A percentile compares a stretch with the other conserved stretches of the same genome.
phyloP scores from a whole-genome alignment of 2,797 vertebrate species.

The Epinephelus malabaricus region DNA sequence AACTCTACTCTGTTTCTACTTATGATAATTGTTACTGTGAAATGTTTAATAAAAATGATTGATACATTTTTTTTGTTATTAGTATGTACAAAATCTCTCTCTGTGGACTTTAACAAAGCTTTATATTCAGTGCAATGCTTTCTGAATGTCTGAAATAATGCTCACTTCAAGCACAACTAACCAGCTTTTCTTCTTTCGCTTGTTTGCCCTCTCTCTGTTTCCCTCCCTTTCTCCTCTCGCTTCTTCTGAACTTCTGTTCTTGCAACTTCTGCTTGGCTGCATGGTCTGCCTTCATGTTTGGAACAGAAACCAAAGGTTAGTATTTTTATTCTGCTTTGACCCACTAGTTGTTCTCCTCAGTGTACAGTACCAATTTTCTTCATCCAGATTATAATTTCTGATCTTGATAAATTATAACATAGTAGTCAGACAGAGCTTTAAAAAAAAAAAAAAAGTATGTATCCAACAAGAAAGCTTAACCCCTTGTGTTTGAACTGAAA shows the following conservation, averaged over 20 bases:
- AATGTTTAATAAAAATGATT: conserved; percentile 5
- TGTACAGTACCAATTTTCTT: background rate
- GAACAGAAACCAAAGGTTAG: conserved; percentile 79
- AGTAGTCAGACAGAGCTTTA: background rate
- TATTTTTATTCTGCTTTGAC: conserved; percentile 4
- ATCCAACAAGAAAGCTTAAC: too few species aligned
- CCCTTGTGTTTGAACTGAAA: background rate
- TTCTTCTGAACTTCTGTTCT: conserved; percentile 18
- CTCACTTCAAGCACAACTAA: conserved; percentile 62
- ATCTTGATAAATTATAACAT: background rate
- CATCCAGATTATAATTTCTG: background rate
- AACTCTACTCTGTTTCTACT: conserved; percentile 1
- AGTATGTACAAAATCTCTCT: conserved; percentile 13
- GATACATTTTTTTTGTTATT: conserved; percentile 2
- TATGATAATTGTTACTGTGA: conserved; percentile 25
- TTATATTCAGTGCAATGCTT: conserved; percentile 40
- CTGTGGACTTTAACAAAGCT: background rate
- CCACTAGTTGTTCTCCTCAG: background rate
- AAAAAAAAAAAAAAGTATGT: too few species aligned
- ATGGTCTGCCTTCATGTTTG: conserved; percentile 54
- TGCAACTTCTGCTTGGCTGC: conserved; percentile 60
- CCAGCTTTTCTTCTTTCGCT: conserved; percentile 46
- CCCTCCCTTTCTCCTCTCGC: conserved; percentile 27
- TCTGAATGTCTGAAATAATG: conserved; percentile 45
- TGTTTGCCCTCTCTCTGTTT: conserved; percentile 46